A percentile compares a stretch with the other conserved stretches of the same genome.
Conservation (phyloP, 2,113 vertebrate species). For the Chloropsis hardwickii region DNA sequence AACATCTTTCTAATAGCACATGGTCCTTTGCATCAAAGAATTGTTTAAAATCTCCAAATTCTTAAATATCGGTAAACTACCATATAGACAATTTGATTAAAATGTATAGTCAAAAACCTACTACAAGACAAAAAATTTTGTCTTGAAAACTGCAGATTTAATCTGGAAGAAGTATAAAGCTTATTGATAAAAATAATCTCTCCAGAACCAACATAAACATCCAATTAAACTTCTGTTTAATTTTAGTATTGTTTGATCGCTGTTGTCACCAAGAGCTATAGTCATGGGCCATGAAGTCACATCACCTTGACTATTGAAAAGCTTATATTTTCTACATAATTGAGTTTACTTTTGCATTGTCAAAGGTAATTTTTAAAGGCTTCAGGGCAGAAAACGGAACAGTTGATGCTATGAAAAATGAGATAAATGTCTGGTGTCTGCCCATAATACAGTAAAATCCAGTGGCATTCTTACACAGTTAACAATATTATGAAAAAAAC, state of each 20-base stretch:
- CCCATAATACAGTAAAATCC: background rate
- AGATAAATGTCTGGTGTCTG: background rate
- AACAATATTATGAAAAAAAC: background rate
- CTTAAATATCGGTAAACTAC: background rate
- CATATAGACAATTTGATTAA: background rate
- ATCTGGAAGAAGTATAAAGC: background rate
- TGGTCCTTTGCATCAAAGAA: background rate
- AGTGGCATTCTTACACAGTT: background rate
- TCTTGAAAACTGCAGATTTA: background rate
- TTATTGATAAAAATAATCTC: constrained; percentile 14
- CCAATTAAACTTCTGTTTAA: background rate
- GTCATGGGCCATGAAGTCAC: background rate
- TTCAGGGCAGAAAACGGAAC: constrained; percentile 3
- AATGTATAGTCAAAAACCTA: background rate
- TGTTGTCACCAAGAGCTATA: background rate
- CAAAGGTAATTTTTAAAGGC: background rate
- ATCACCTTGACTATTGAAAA: background rate
- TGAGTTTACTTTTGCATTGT: background rate
- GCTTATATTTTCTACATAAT: background rate
- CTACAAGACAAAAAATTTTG: background rate
- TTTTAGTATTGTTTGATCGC: background rate
- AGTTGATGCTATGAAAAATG: background rate
- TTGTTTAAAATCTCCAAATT: background rate
- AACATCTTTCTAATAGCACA: background rate
- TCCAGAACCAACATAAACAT: background rate